These are phyloP conservation scores for Fragum sueziense DNA, from an alignment of 2,888 invertebrate species.

Conservation along the genomic window DNA sequence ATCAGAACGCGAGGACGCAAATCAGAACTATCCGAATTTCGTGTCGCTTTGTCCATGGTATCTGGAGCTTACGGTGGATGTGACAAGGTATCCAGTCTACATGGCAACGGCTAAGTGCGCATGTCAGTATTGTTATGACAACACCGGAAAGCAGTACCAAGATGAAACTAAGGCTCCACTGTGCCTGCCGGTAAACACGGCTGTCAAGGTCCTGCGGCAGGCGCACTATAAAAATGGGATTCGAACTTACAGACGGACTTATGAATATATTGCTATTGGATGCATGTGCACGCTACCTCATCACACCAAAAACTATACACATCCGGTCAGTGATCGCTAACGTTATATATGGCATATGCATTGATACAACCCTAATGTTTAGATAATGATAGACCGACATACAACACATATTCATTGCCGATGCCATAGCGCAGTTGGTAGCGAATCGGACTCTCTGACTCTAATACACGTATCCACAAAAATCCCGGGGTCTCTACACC, in stretches of 20 bases:
- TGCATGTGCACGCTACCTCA: neutral
- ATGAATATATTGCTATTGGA: neutral
- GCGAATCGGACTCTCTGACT: too few species aligned
- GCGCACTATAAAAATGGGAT: neutral
- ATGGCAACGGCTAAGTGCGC: neutral
- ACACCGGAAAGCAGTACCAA: neutral
- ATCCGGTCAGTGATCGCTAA: neutral
- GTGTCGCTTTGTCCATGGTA: neutral
- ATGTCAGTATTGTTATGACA: neutral
- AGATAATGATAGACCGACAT: too few species aligned
- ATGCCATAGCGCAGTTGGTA: too few species aligned
- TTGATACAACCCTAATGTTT: neutral
- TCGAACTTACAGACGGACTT: neutral
- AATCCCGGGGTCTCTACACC: too few species aligned
- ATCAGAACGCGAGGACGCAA: neutral
- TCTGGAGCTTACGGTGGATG: neutral
- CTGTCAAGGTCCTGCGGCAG: neutral
- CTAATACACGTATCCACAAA: too few species aligned
- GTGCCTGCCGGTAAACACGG: neutral
- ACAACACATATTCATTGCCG: too few species aligned
- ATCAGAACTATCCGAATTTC: neutral
- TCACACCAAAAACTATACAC: neutral
- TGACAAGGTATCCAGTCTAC: neutral
- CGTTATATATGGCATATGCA: neutral
- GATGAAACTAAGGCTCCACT: neutral